phyloP scores from a whole-genome alignment of 2,888 invertebrate species.

The Dynastes tityus region DNA sequence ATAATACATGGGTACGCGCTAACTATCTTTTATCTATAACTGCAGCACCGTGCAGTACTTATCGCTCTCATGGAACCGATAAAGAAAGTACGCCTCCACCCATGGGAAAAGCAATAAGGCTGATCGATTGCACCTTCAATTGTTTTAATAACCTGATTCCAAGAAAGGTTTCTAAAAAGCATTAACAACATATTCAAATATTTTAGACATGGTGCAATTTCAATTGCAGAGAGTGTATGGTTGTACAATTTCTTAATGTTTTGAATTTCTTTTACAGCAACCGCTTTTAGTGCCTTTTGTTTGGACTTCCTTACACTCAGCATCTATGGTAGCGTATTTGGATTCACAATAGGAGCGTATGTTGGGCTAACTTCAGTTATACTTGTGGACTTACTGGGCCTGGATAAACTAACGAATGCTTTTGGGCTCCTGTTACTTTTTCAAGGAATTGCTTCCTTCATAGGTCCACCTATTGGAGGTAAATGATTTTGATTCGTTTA shows the following conservation, averaged over 20 bases:
- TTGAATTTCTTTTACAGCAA: slow-evolving; percentile 74
- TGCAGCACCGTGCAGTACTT: too few relatives aligned
- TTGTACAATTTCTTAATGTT: not conserved
- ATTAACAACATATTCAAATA: too few relatives aligned
- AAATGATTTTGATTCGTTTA: slow-evolving; percentile 59
- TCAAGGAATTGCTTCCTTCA: slow-evolving; percentile 93
- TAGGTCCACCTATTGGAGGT: slow-evolving; percentile 96
- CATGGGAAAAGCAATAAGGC: too few relatives aligned
- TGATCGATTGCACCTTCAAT: too few relatives aligned
- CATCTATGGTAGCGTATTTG: slow-evolving; percentile 86
- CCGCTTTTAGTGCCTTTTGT: slow-evolving; percentile 85
- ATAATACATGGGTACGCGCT: too few relatives aligned
- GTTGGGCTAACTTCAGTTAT: slow-evolving; percentile 97
- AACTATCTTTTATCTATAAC: too few relatives aligned
- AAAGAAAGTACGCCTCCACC: too few relatives aligned
- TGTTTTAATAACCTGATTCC: too few relatives aligned
- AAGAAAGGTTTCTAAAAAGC: too few relatives aligned
- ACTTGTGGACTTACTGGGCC: slow-evolving; percentile 93
- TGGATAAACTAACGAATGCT: slow-evolving; percentile 94
- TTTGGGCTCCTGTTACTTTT: slow-evolving; percentile 94
- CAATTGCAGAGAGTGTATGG: not conserved
- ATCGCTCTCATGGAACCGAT: too few relatives aligned
- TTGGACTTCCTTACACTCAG: slow-evolving; percentile 81
- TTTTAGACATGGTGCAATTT: too few relatives aligned
- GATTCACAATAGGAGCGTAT: slow-evolving; percentile 95